These are phyloP conservation scores for Limenitis camilla DNA, from an alignment of 2,888 invertebrate species.

Conservation along the genomic window DNA sequence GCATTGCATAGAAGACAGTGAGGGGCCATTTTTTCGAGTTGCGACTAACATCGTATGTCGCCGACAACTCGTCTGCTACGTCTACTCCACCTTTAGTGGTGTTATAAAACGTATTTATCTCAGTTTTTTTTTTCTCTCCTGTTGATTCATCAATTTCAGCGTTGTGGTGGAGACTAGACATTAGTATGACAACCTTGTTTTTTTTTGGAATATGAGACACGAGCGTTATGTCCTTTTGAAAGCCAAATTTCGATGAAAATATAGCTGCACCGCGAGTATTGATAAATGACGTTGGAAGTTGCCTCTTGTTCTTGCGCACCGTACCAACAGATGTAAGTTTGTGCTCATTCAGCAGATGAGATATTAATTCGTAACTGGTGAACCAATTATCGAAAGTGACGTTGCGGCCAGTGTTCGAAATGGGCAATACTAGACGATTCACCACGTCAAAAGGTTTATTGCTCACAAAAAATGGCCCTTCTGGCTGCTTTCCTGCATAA, in stretches of 20 bases:
- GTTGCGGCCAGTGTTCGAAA: too few relatives aligned
- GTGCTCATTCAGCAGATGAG: conserved; percentile 13
- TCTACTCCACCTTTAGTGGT: conserved; percentile 32
- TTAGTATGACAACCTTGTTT: conserved; percentile 29
- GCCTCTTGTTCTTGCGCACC: conserved; percentile 17
- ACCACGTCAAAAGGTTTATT: too few relatives aligned
- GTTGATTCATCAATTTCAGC: conserved; percentile 28
- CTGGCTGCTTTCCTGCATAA: too few relatives aligned
- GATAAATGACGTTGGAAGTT: too few relatives aligned
- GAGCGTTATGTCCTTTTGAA: conserved; percentile 25
- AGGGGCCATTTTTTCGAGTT: conserved; percentile 29
- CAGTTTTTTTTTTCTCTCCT: conserved; percentile 26
- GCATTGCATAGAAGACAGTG: conserved; percentile 22
- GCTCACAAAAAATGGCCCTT: too few relatives aligned
- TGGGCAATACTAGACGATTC: too few relatives aligned
- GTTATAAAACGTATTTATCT: conserved; percentile 32
- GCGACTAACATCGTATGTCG: conserved; percentile 25
- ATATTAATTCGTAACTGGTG: conserved; percentile 14
- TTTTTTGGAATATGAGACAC: conserved; percentile 34
- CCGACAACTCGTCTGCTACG: conserved; percentile 27
- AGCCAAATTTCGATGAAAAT: conserved; percentile 13
- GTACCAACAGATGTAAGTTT: conserved; percentile 9
- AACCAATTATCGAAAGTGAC: too few relatives aligned
- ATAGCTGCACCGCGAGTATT: conserved; percentile 4
- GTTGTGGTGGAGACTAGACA: conserved; percentile 33